Base-by-base conservation (phyloP, 2,113 vertebrate species). In the Tyto alba region DNA sequence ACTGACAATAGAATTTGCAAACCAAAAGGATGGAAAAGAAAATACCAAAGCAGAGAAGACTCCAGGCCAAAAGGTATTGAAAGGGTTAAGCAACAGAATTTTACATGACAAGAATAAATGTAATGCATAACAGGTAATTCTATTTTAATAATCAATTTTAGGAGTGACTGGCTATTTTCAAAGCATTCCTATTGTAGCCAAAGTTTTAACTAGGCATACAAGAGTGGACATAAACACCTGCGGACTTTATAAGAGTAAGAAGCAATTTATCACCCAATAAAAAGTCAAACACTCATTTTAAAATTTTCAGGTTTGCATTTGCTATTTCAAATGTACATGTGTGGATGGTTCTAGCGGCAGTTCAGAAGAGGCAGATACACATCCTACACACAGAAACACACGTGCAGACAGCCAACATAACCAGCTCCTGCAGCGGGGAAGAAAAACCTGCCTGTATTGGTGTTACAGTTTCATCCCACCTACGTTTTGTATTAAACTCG, bases 191-290 rank as follows among this genome's bases (percentile, higher is more conserved):
- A 47, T 93, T 80, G 86, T 86, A 92, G 95, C 93, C 93, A 81
- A 56, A 77, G 85, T 93, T 96, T 97, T 95, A 94, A 96, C 90
- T 91, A 94, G 91, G 90, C 82, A 1, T 96, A 90, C 21, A 72
- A 89, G 96, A 94, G 89, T 95, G 91, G 94, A 94, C 96, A 94
- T 95, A 92, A 95, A 96, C 96, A 97, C 90, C 97, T 97, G 96
- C 6, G 50, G 94, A 94, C 96, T 97, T 97, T 97, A 97, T 97
- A 96, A 93, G 94, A 81, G 87, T 36, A 96, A 95, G 96, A 97
- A 94, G 91, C 96, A 89, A 97, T 97, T 97, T 97, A 97, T 97
- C 96, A 97, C 96, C 95, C 95, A 95, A 97, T 97, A 97, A 97
- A 97, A 97, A 89, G 88, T 34, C 93, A 96, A 96, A 95, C 90